phyloP scores from a whole-genome alignment of 2,888 invertebrate species.

The Heliconius ismenius region DNA sequence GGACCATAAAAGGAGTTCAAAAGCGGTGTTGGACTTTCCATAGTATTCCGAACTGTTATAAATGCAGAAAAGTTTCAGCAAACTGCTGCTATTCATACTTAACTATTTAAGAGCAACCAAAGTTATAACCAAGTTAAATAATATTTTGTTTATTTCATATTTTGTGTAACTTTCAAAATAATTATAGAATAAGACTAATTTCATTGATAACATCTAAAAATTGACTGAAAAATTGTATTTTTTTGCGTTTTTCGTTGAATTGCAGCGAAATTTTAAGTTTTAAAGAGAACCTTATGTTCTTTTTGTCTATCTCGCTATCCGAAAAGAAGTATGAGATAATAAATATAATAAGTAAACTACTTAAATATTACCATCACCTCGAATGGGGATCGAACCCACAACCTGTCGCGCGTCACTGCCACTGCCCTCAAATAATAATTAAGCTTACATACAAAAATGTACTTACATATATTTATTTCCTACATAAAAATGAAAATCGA shows the following conservation, averaged over 20 bases:
- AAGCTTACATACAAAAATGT: neutral
- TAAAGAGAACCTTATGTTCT: no score
- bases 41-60: neutral
- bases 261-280: no score
- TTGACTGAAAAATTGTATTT: no score
- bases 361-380: no score
- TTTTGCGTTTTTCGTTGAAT: no score
- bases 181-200: neutral
- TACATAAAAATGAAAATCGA: neutral
- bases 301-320: no score
- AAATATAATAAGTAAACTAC: no score
- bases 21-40: neutral
- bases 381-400: no score
- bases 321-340: no score
- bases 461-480: neutral
- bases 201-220: no score
- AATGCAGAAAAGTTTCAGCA: neutral
- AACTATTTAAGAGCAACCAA: constrained; percentile 10
- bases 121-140: neutral
- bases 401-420: no score
- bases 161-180: neutral
- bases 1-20: neutral
- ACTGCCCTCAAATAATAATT: no score
- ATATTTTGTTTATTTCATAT: neutral
- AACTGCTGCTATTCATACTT: neutral